Conservation (phyloP, 2,797 vertebrate genomes). For the Sphaeramia orbicularis region DNA sequence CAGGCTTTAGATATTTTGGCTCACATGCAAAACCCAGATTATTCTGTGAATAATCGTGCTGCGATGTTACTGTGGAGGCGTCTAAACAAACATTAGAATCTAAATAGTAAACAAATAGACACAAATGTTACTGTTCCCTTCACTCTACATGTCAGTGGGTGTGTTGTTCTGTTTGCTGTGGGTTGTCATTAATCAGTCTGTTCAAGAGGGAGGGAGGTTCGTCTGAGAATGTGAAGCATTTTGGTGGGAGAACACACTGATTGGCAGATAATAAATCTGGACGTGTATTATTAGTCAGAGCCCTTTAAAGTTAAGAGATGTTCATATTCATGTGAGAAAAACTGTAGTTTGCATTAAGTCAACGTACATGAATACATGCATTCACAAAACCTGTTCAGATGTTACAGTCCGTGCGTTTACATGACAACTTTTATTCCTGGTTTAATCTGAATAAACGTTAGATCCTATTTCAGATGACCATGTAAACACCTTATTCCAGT, state of each 20-base stretch:
- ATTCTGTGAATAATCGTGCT: background rate
- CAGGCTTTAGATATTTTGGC: background rate
- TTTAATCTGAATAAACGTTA: no score
- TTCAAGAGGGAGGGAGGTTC: slow-evolving; percentile 17
- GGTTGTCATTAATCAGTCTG: slow-evolving; percentile 46
- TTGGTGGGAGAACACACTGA: slow-evolving; percentile 31
- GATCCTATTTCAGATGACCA: no score
- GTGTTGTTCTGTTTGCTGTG: slow-evolving; percentile 24
- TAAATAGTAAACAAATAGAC: slow-evolving; percentile 7
- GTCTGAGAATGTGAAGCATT: slow-evolving; percentile 60
- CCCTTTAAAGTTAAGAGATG: background rate
- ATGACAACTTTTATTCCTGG: no score
- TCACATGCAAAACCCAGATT: no score
- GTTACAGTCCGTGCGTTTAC: no score
- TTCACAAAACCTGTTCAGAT: no score
- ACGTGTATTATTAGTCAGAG: slow-evolving; percentile 17
- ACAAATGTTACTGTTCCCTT: slow-evolving; percentile 5
- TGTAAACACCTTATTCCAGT: no score
- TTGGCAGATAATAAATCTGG: slow-evolving; percentile 27
- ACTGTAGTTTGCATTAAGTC: background rate
- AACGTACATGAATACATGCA: background rate
- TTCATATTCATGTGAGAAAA: no score
- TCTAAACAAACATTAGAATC: background rate
- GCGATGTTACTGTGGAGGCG: background rate
- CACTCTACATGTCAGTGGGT: slow-evolving; percentile 22